Evolutionary conservation across 92 coral and sea anemone genomes (phyloP), one percentile per base, ranked within the genome.

Genomic region (Porites divaricata): DNA sequence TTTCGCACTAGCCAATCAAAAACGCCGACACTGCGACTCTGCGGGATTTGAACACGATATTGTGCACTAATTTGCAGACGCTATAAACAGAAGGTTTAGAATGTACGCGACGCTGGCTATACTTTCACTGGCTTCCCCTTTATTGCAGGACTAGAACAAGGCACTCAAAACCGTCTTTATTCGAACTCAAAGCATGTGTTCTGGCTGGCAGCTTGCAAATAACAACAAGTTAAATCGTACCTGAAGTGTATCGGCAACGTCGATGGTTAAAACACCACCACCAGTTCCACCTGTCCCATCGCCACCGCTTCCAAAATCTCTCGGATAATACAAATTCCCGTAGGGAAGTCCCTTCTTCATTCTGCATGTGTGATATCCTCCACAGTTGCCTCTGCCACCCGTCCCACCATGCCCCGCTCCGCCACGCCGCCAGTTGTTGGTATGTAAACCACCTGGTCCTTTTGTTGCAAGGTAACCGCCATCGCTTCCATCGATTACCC

Each of bases 391-490:
- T 75, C 97, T 76, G 2, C 99, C 99, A 20, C 99, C 99, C 2
- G 93, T 90, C 54, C 98, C 98, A 14, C 98, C 98, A 86, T 96
- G 98, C 0, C 99, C 99, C 16, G 99, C 99, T 51, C 99, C 99
- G 63, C 96, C 93, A 54, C 92, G 94, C 63, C 72, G 91, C 98
- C 98, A 91, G 62, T 91, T 90, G 49, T 81, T 76, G 9, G 99
- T 95, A 21, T 76, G 70, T 21, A 96, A 81, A 26, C 88, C 81
- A 56, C 98, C 98, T n/a, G 99, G 98, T 14, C 98, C 98, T 68
- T 66, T 81, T 79, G 77, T 89, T 63, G 95, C 87, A 59, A 87
- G 9, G 79, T 84, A 81, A 35, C 99, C 99, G 61, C 97, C 98
- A 78, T 86, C 86, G 75, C 89, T 89, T 10, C 83, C 95, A 68